phyloP scores from a whole-genome alignment of 2,113 vertebrate species.

The Holacanthus passer region DNA sequence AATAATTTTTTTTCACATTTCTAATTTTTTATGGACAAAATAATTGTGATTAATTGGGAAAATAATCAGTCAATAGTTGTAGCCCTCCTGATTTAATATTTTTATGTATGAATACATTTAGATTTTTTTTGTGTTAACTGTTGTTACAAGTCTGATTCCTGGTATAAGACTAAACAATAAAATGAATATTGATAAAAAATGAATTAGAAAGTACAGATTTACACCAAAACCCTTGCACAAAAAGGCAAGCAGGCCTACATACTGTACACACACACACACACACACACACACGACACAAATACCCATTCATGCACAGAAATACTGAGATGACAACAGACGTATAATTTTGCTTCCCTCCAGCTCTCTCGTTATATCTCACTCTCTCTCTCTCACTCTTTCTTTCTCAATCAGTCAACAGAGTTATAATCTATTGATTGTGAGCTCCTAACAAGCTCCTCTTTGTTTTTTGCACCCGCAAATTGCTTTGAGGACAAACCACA shows the following conservation, averaged over 20 bases:
- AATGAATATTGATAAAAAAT: not conserved
- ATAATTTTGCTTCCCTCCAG: conserved; percentile 29
- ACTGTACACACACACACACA: not conserved
- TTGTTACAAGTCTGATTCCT: not conserved
- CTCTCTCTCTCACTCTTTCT: conserved; percentile 27
- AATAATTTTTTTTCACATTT: too few relatives aligned
- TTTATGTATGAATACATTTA: not conserved
- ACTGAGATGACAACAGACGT: conserved; percentile 34
- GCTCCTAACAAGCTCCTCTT: conserved; percentile 88
- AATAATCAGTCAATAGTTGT: not conserved
- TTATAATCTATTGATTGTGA: conserved; percentile 86
- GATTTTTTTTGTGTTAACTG: not conserved
- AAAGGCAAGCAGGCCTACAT: not conserved
- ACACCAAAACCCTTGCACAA: not conserved
- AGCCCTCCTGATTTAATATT: not conserved
- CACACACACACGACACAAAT: conserved; percentile 36
- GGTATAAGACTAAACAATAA: not conserved
- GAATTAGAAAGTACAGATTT: not conserved
- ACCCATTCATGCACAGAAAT: conserved; percentile 48
- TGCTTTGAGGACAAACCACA: conserved; percentile 76
- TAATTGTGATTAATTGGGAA: not conserved
- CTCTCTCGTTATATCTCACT: conserved; percentile 38
- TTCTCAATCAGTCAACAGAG: conserved; percentile 55
- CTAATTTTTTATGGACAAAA: not conserved
- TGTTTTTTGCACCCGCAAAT: conserved; percentile 85